Base-by-base conservation (phyloP, 2,797 vertebrate genomes). In the Lates japonicus region DNA sequence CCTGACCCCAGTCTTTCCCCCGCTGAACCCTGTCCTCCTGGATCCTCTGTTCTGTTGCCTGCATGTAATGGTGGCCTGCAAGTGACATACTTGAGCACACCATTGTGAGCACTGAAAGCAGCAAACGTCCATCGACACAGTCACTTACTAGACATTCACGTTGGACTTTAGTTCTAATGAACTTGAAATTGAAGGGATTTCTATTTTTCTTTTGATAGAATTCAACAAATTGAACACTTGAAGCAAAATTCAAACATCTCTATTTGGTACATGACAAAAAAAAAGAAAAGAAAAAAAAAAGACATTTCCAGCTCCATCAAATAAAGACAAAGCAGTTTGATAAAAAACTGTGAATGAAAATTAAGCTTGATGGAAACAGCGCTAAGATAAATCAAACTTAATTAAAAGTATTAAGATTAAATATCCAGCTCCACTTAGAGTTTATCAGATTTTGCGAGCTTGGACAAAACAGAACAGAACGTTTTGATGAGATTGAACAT, bases 81-180 rank as follows among this genome's bases (percentile, higher is more conserved):
- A 91, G 93, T 95, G 79, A 94, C 92, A 58, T 95, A 94, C 83
- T 87, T 95, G 86, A 95, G 94, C 93, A 95, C 93, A 25, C 94
- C 93, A 13, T 70, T 95, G 93, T 95, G 91, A 95, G 82, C 51
- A 11, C 68, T 46, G 64, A 78, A 46, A 80, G 57, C 67, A 14
- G 66, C 54, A 17, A 77, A 67, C 19, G 17, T 70, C 57, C 64
- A 66, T 17, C 42, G 3, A 25, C 71, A 51, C 0, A 4, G 51
- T 78, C 20, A 61, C 16, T 65, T 48, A 22, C 29, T 9, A 35
- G 68, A 57, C 70, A 57, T 35, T 78, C 37, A 39, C 78, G 46
- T 82, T 33, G 78, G 77, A 87, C 78, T 77, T 41, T 29, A 78
- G 19, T 17, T 64, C 66, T 61, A 58, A 75, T 42, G 20, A 48